phyloP scores from a whole-genome alignment of 2,797 vertebrate species.

The Falco peregrinus region DNA sequence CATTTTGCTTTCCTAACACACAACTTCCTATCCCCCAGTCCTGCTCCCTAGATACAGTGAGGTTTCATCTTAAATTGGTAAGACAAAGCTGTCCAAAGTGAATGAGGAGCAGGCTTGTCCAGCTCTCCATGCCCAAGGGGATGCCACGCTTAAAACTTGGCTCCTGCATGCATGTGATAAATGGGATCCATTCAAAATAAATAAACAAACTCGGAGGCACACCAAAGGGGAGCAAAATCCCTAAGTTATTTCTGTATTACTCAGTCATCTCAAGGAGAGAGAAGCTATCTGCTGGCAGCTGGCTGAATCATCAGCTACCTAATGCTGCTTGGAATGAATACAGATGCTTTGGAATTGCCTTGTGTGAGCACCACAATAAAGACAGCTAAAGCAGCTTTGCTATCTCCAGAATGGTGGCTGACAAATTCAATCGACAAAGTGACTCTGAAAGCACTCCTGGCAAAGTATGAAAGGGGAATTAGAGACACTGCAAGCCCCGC shows the following conservation, averaged over 20 bases:
- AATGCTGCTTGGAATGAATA: constrained; percentile 62
- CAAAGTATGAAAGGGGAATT: constrained; percentile 37
- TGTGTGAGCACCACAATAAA: background rate
- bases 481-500: background rate
- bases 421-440: constrained; percentile 57
- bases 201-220: background rate
- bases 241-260: constrained; percentile 10
- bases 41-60: background rate
- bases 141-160: background rate
- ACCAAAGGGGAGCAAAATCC: constrained; percentile 13
- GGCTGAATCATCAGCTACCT: constrained; percentile 49
- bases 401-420: constrained; percentile 45
- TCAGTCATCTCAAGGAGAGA: constrained; percentile 62
- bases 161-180: constrained; percentile 15
- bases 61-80: background rate
- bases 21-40: background rate
- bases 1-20: background rate
- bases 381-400: constrained; percentile 38
- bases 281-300: constrained; percentile 36
- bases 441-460: constrained; percentile 53
- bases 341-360: constrained; percentile 61
- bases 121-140: background rate
- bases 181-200: constrained; percentile 42
- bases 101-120: constrained; percentile 25
- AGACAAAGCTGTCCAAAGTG: background rate